Evolutionary conservation across 2,888 invertebrate species (phyloP), one percentile per base, ranked within the genome.

Genomic region (Tetramorium bicarinatum): DNA sequence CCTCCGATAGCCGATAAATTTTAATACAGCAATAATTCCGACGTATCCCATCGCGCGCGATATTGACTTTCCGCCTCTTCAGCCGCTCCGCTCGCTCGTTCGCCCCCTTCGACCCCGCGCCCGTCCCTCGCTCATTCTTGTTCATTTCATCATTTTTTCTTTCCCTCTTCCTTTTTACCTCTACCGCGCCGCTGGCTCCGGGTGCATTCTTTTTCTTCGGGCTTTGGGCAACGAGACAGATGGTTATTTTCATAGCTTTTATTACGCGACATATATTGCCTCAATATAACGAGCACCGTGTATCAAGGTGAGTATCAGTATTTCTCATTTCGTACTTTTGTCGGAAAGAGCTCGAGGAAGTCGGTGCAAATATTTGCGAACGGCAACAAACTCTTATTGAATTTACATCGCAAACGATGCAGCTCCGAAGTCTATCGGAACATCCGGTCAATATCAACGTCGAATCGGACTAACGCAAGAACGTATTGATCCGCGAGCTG

Each of bases 401-500:
- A 89, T 91, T 88, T 89, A 84, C 85, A 18, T 85, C 72, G 87
- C 38, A 77, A 81, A 83, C 80, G 79, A 62, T 75, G 84, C 83
- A 21, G 21, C n/a, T 9, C 9, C 82, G 71, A 47, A 71, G 62
- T 71, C 76, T 77, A 67, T 18, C 82, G 18, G 18, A 83, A 2
- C 66, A 76, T 81, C 21, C 52, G 88, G 88, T 91, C 90, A 90
- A 91, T 91, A 90, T 91, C 90, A 89, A 89, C 90, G 87, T 82
- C 61, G 85, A 80, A 86, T 84, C 71, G 59, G 75, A 85, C 69
- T 59, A 47, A 69, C 74, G 77, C 64, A 49, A 61, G 85, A 82
- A 82, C 49, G 84, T 84, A 62, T 66, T 72, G 88, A 88, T 89
- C 86, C 86, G 44, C 3, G 52, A 47, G 52, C 44, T 72, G 66